Percentiles rank a stretch among this genome's conserved stretches.
Evolutionary conservation across 2,888 invertebrate genomes (phyloP).

Genomic region (Agrochola circellaris): DNA sequence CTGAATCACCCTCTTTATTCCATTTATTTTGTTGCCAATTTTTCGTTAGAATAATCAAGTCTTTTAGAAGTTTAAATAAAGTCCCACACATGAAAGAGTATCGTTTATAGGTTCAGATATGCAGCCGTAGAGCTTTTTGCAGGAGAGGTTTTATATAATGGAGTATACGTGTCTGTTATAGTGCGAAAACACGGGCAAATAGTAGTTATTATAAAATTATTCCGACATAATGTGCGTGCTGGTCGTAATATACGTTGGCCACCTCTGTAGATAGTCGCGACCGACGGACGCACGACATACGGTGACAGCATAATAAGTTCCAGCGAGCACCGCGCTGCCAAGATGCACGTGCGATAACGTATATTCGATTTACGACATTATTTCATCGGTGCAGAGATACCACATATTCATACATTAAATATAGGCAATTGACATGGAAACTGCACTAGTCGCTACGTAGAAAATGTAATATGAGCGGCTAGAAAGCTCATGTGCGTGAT

Average conservation of each 20-base stretch:
- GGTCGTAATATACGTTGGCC: slow-evolving; percentile 79
- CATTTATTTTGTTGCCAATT: slow-evolving; percentile 61
- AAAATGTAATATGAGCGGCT: slow-evolving; percentile 60
- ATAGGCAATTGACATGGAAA: slow-evolving; percentile 55
- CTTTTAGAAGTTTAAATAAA: slow-evolving; percentile 38
- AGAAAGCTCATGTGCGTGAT: slow-evolving; percentile 78
- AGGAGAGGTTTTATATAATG: slow-evolving; percentile 6
- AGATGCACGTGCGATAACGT: slow-evolving; percentile 86
- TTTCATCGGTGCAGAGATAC: slow-evolving; percentile 65
- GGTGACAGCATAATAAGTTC: slow-evolving; percentile 82
- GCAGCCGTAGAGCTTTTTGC: slow-evolving; percentile 10
- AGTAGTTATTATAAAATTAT: slow-evolving; percentile 66
- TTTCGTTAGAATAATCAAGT: slow-evolving; percentile 41
- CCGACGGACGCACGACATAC: slow-evolving; percentile 78
- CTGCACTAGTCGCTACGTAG: slow-evolving; percentile 51
- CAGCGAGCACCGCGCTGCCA: slow-evolving; percentile 69
- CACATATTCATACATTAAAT: slow-evolving; percentile 30
- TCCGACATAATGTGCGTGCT: slow-evolving; percentile 73
- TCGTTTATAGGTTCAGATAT: neutral
- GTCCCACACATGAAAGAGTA: slow-evolving; percentile 22
- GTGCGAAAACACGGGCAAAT: slow-evolving; percentile 37
- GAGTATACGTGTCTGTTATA: slow-evolving; percentile 15
- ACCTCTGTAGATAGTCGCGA: slow-evolving; percentile 75
- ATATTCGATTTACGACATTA: slow-evolving; percentile 74
- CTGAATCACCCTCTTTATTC: slow-evolving; percentile 66